These are phyloP conservation scores for Scyliorhinus canicula DNA, from an alignment of 2,797 vertebrate species.

Conservation along the genomic window DNA sequence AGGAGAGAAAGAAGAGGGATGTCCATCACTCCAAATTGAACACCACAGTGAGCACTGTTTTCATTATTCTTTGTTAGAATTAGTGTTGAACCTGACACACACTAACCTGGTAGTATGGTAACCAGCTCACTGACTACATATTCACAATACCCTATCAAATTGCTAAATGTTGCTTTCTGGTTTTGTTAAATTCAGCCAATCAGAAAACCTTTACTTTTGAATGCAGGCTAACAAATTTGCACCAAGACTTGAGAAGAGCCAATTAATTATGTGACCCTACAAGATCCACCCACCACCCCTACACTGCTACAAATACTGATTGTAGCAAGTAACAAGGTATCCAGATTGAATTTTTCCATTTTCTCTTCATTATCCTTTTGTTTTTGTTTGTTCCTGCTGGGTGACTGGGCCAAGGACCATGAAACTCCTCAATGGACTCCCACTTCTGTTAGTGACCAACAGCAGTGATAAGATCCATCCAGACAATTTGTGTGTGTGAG, in stretches of 20 bases:
- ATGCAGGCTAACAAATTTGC: neutral
- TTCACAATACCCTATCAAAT: neutral
- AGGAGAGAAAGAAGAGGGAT: neutral
- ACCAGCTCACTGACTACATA: neutral
- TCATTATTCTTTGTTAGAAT: neutral
- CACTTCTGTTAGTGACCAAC: neutral
- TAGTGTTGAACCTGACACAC: neutral
- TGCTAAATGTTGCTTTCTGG: neutral
- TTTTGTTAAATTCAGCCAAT: neutral
- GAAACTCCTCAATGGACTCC: neutral
- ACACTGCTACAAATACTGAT: neutral
- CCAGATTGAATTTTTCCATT: neutral
- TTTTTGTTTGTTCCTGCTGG: neutral
- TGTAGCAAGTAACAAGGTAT: neutral
- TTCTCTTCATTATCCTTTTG: neutral
- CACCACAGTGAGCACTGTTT: neutral
- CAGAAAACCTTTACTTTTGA: neutral
- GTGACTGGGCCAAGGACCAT: neutral
- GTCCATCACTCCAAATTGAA: neutral
- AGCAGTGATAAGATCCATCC: neutral
- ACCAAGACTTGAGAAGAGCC: neutral
- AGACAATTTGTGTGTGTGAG: neutral
- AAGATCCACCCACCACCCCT: neutral
- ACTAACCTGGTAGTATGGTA: neutral
- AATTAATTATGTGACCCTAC: neutral